These are phyloP conservation scores for Sebastes schlegelii DNA, from an alignment of 2,113 vertebrate genomes.

Conservation along the genomic window DNA sequence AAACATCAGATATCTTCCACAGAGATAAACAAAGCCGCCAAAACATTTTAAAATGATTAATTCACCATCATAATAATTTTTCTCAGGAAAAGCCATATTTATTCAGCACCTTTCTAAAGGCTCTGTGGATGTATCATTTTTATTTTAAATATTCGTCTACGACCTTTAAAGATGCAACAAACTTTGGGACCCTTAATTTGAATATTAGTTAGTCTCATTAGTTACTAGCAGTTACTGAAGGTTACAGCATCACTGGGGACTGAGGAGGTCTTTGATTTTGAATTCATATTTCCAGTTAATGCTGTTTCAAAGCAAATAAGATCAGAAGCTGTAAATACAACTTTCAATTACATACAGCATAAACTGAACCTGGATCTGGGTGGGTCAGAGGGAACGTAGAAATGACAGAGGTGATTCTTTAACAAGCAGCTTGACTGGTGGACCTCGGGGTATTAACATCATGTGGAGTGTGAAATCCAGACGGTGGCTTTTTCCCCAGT, in stretches of 20 bases:
- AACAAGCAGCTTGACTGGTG: constrained; percentile 67
- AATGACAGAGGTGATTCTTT: constrained; percentile 34
- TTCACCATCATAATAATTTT: too few relatives aligned
- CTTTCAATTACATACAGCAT: constrained; percentile 13
- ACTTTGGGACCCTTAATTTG: background rate
- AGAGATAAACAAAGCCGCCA: too few relatives aligned
- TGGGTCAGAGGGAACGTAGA: constrained; percentile 15
- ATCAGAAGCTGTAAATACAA: background rate
- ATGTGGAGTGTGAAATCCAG: constrained; percentile 76
- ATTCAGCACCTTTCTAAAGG: too few relatives aligned
- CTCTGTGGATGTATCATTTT: too few relatives aligned
- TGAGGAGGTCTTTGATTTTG: background rate
- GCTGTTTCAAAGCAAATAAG: constrained; percentile 6
- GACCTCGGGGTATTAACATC: constrained; percentile 60
- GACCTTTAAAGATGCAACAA: background rate
- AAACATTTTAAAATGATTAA: too few relatives aligned
- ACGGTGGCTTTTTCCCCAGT: constrained; percentile 56
- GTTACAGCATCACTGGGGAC: background rate
- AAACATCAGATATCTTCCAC: too few relatives aligned
- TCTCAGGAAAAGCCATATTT: too few relatives aligned
- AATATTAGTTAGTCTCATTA: constrained; percentile 9
- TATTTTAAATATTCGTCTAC: too few relatives aligned
- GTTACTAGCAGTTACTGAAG: background rate
- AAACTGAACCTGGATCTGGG: constrained; percentile 16
- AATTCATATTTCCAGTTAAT: background rate